Conservation (phyloP, 2,797 vertebrate genomes). For the Lophotriccus pileatus region DNA sequence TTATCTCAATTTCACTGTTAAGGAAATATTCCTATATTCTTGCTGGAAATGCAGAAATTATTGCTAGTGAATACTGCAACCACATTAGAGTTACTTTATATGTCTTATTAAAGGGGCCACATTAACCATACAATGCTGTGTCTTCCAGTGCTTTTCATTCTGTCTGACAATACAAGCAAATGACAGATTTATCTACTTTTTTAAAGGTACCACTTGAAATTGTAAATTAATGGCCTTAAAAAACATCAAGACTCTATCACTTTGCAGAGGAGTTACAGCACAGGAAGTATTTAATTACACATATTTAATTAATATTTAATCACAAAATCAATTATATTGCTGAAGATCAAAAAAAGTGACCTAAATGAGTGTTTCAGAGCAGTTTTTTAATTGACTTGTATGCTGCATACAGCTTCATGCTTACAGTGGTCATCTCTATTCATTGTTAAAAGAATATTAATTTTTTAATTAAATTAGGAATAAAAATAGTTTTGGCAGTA, state of each 20-base stretch:
- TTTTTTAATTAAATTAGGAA: background rate
- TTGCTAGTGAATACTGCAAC: background rate
- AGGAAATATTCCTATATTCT: background rate
- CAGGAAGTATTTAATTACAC: background rate
- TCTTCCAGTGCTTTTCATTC: background rate
- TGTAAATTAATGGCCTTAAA: background rate
- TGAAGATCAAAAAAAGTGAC: background rate
- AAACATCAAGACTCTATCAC: background rate
- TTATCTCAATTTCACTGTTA: background rate
- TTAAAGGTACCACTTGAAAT: background rate
- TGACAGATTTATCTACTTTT: background rate
- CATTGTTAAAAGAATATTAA: background rate
- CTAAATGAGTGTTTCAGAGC: background rate
- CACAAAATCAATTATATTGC: background rate
- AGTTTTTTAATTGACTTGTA: background rate
- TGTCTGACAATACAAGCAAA: accelerated
- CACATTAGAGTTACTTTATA: background rate
- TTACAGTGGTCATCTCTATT: background rate
- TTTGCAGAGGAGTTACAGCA: background rate
- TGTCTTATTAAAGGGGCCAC: background rate
- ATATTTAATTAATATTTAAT: background rate
- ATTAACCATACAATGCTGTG: background rate
- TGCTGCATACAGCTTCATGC: background rate
- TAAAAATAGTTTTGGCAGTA: background rate
- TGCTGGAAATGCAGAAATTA: background rate